phyloP scores from a whole-genome alignment of 2,113 vertebrate species.

The Apodemus sylvaticus region DNA sequence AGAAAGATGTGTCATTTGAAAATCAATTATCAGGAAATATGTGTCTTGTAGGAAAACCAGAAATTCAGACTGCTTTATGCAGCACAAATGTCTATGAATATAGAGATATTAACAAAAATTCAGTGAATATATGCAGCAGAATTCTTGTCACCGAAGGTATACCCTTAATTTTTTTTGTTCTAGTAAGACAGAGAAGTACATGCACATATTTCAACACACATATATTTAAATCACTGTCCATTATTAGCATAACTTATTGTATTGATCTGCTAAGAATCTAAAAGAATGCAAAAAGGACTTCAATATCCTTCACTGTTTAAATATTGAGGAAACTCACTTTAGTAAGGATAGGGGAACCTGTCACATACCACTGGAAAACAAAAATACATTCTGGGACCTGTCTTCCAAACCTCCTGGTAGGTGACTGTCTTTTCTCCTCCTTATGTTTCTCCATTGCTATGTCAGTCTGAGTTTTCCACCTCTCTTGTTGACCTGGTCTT shows the following conservation, averaged over 20 bases:
- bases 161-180: not conserved
- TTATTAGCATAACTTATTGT: not conserved
- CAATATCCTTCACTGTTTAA: not conserved
- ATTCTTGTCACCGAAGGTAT: not conserved
- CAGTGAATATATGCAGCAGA: not conserved
- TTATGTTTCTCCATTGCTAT: not conserved
- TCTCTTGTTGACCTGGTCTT: not conserved
- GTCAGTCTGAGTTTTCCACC: not conserved
- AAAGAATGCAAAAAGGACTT: not conserved
- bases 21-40: not conserved
- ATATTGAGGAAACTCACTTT: not conserved
- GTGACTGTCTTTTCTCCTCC: not conserved
- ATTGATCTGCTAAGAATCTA: not conserved
- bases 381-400: not conserved
- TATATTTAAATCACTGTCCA: not conserved
- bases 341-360: not conserved
- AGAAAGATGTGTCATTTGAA: conserved; percentile 2
- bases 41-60: not conserved
- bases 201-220: not conserved
- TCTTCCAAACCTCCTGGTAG: not conserved
- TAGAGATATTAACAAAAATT: not conserved
- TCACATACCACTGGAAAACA: not conserved
- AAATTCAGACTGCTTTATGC: not conserved
- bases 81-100: not conserved
- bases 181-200: not conserved